Evolutionary conservation across 2,888 invertebrate species (phyloP), one percentile per base, ranked within the genome.

Genomic region (Tachina lurida): DNA sequence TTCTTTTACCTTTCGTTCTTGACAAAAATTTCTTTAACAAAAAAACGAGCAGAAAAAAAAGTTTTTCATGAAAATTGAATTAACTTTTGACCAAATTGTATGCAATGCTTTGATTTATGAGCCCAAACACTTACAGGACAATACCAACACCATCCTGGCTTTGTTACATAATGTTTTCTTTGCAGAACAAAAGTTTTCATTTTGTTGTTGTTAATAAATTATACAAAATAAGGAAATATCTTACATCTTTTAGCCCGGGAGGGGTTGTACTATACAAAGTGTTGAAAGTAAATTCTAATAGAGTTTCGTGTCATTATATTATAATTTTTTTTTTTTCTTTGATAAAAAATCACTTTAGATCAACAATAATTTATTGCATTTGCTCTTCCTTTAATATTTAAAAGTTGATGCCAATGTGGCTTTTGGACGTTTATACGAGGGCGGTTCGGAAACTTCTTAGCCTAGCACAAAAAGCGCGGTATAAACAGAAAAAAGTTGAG

Each of bases 61-160:
- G 67, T 80, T 84, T 68, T 79, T 67, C 87, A 71, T 84, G 79
- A 67, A 87, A 87, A 87, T 87, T 87, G 85, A 85, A 87, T 87
- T 87, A 87, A 87, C 87, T 83, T 87, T 84, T 85, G 85, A 74
- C 81, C 85, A 67, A 76, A 85, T 68, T 84, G 75, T 78, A 81
- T 78, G 54, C 67, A 68, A 77, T 83, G 63, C 75, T 76, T 85
- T 87, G 80, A 83, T 87, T 80, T 84, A 85, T 84, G 75, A 67
- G 79, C 58, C 65, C 31, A 65, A 63, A 67, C 67, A 74, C 47
- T 58, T 49, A 47, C 60, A 43, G 63, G 49, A 49, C 56, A 84
- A 41, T 19, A 67, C 43, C 2, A 15, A 47, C 31, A 31, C 19
- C 19, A 19, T 58, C 1, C 70, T n/a, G 39, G n/a, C 13, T 52